Conservation (phyloP, 2,888 invertebrate species). For the Girardia tigrina region DNA sequence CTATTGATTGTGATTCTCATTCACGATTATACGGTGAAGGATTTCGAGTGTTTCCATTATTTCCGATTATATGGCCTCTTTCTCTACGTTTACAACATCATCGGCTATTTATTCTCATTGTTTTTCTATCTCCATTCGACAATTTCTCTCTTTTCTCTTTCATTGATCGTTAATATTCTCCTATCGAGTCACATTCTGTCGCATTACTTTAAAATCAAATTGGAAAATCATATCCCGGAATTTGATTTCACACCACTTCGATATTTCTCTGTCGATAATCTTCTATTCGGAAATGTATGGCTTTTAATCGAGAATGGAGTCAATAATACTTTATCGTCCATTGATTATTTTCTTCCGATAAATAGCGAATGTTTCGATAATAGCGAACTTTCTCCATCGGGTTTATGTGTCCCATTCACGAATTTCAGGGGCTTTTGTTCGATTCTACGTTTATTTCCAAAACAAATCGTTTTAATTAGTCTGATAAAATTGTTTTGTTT, state of each 20-base stretch:
- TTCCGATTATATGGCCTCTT: neutral
- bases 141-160: neutral
- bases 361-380: no score
- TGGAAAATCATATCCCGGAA: neutral
- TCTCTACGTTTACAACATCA: neutral
- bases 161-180: neutral
- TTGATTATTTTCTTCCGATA: neutral
- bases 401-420: neutral
- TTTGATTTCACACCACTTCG: neutral
- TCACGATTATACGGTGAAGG: neutral
- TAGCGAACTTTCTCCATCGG: neutral
- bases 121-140: neutral
- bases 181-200: neutral
- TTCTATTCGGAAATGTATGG: conserved; percentile 3
- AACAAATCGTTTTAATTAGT: neutral
- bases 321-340: neutral
- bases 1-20: conserved; percentile 8
- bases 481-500: neutral
- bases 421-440: neutral
- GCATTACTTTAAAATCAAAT: neutral
- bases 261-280: neutral
- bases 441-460: neutral
- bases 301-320: neutral
- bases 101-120: neutral
- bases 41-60: neutral